These are phyloP conservation scores for Nemopilema nomurai DNA, from an alignment of 30 jellyfish, hydroid and myxozoan species.

Conservation along the genomic window DNA sequence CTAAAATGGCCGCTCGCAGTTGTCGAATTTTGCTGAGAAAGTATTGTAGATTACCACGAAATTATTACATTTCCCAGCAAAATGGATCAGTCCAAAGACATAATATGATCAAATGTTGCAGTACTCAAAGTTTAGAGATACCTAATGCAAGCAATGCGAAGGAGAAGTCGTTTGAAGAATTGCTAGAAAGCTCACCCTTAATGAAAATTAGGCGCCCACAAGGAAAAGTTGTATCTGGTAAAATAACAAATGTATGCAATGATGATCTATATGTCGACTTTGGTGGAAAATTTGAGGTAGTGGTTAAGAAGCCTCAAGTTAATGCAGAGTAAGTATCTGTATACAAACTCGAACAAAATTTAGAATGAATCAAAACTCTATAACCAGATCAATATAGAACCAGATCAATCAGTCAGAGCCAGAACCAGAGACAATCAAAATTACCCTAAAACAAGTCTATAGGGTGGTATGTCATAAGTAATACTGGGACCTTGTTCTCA, in stretches of 20 bases:
- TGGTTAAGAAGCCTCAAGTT: constrained; percentile 68
- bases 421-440: too few relatives aligned
- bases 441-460: too few relatives aligned
- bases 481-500: too few relatives aligned
- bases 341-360: too few relatives aligned
- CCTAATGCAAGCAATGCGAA: background rate
- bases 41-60: background rate
- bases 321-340: constrained; percentile 51
- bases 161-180: constrained; percentile 61
- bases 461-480: too few relatives aligned
- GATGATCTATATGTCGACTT: constrained; percentile 87
- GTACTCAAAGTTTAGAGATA: background rate
- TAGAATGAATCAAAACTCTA: too few relatives aligned
- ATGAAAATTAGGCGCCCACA: constrained; percentile 80
- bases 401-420: too few relatives aligned
- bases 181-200: constrained; percentile 69
- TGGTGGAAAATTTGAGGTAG: constrained; percentile 90
- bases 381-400: too few relatives aligned
- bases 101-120: background rate
- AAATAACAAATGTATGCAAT: constrained; percentile 72
- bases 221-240: constrained; percentile 68
- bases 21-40: background rate
- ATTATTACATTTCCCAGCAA: background rate
- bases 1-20: background rate
- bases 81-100: background rate